Evolutionary conservation across 2,797 vertebrate genomes (phyloP).

Genomic region (Spinibarbus caldwelli): DNA sequence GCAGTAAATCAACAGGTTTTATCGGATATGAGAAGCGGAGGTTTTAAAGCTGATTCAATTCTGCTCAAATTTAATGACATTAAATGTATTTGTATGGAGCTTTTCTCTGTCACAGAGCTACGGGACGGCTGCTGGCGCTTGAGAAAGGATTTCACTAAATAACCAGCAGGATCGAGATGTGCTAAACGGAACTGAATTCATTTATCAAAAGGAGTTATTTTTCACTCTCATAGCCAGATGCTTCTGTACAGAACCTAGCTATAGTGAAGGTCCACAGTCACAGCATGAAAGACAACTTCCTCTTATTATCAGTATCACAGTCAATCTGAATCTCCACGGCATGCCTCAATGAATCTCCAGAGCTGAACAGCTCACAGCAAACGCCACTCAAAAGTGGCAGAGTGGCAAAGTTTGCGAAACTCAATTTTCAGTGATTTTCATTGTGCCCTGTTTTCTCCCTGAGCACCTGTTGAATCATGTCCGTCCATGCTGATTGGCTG

Average conservation of each 20-base stretch:
- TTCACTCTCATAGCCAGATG: constrained; percentile 33
- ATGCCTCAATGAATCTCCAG: constrained; percentile 20
- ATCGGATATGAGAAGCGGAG: background rate
- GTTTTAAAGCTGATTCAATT: constrained; percentile 37
- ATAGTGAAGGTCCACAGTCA: constrained; percentile 34
- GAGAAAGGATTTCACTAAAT: constrained; percentile 42
- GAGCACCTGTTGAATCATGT: constrained; percentile 33
- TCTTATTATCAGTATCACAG: constrained; percentile 30
- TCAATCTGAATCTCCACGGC: constrained; percentile 38
- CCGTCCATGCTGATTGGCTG: background rate
- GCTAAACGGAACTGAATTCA: constrained; percentile 38
- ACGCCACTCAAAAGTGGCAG: constrained; percentile 9
- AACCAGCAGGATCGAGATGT: constrained; percentile 1
- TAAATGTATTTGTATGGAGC: constrained; percentile 40
- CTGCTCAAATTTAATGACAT: constrained; percentile 29
- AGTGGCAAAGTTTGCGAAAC: constrained; percentile 22
- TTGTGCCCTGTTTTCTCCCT: background rate
- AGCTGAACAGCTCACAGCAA: background rate
- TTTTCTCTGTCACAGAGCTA: constrained; percentile 18
- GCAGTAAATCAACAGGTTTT: background rate
- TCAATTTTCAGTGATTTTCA: constrained; percentile 19
- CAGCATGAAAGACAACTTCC: constrained; percentile 32
- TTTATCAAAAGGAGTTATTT: constrained; percentile 32
- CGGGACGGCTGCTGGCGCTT: background rate
- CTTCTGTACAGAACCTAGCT: constrained; percentile 9